phyloP scores from a whole-genome alignment of 2,888 invertebrate genomes.

The Dicycla oo region DNA sequence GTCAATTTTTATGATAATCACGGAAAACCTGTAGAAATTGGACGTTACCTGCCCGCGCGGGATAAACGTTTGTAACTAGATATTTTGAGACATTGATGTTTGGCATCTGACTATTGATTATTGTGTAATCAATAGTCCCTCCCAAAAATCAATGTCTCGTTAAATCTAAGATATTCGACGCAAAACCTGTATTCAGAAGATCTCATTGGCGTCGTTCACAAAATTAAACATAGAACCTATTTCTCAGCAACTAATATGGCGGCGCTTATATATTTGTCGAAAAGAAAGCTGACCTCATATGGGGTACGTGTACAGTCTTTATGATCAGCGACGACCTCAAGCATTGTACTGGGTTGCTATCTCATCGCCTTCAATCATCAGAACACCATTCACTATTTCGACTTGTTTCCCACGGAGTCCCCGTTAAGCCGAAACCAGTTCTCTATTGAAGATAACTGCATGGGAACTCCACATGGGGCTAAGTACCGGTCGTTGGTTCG shows the following conservation, averaged over 20 bases:
- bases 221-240: not conserved
- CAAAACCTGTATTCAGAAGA: too few species aligned
- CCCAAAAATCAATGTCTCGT: too few species aligned
- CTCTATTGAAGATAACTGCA: not conserved
- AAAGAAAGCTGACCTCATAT: not conserved
- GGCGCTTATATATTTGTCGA: not conserved
- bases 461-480: not conserved
- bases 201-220: not conserved
- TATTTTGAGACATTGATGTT: not conserved
- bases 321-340: not conserved
- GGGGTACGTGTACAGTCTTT: not conserved
- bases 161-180: too few species aligned
- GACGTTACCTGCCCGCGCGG: too few species aligned
- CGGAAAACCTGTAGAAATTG: too few species aligned
- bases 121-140: too few species aligned
- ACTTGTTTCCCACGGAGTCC: conserved; percentile 18
- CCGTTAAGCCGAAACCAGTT: conserved; percentile 5
- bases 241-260: too few species aligned
- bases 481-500: conserved; percentile 32
- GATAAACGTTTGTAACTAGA: too few species aligned
- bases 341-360: conserved; percentile 7
- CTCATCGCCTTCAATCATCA: too few species aligned
- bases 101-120: not conserved
- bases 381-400: too few species aligned
- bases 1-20: too few species aligned